Evolutionary conservation across 92 coral and sea anemone species (phyloP).

Genomic region (Palythoa grandis): DNA sequence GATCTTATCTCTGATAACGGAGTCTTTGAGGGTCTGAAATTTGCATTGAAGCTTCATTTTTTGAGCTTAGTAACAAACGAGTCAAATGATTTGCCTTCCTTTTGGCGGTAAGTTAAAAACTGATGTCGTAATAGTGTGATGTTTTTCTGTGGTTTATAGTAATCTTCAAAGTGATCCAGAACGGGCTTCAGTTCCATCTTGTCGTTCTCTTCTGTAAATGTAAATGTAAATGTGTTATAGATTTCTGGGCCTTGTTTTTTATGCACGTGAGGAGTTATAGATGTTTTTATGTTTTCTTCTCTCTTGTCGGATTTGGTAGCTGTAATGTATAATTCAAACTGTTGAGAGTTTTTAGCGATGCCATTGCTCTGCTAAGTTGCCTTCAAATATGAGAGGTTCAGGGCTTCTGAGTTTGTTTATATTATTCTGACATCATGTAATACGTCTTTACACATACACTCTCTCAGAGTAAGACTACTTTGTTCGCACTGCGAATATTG

Average conservation of each 20-base stretch:
- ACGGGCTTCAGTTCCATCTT: no score
- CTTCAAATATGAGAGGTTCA: not conserved
- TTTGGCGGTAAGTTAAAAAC: not conserved
- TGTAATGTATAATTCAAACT: slow-evolving; percentile 47
- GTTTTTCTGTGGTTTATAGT: not conserved
- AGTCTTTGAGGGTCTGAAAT: slow-evolving; percentile 2
- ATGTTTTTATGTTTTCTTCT: not conserved
- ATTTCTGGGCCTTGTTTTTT: no score
- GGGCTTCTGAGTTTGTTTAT: not conserved
- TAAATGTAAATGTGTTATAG: no score
- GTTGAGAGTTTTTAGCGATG: slow-evolving; percentile 41
- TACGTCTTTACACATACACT: not conserved
- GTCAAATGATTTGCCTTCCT: not conserved
- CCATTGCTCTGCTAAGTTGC: slow-evolving; percentile 33
- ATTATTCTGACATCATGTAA: not conserved
- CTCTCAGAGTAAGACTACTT: not conserved
- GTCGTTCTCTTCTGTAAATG: no score
- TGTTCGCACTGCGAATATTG: not conserved
- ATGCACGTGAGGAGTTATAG: not conserved
- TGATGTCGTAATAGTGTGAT: not conserved
- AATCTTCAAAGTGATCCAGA: not conserved
- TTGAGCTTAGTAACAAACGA: not conserved
- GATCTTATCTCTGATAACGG: not conserved
- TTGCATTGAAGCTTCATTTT: not conserved
- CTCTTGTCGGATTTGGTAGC: slow-evolving; percentile 46